Base-by-base conservation (phyloP, 2,113 vertebrate genomes). In the Mormoops blainvillei region DNA sequence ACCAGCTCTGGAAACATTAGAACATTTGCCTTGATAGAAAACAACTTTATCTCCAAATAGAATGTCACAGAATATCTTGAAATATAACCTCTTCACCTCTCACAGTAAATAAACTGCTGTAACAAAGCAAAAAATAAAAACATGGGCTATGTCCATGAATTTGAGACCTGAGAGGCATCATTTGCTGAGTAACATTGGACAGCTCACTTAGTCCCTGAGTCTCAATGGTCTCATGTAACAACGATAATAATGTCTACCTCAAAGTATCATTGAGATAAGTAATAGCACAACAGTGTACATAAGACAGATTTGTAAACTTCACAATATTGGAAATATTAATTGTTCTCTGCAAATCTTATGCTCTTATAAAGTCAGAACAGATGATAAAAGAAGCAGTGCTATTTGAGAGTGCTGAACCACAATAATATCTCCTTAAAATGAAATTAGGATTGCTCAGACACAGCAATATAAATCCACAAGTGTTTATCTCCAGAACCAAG, bases 401-500 rank as follows among this genome's bases (percentile, higher is more conserved):
- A 41, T 89, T 82, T 92, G 63, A 70, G 24, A 94, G 63, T 65
- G 73, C 12, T 65, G 13, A 86, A 80, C 43, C 73, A 73, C 9
- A 85, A 31, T n/a, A 54, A 24, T 71, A 56, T 8, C 26, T 67
- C 45, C 74, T 77, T 31, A 71, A 90, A 94, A 83, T 58, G 33
- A 87, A 96, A 70, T 82, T 31, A 48, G 61, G 58, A 87, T 92
- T 85, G 86, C 68, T 58, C 65, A 83, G 73, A 82, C 33, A 41
- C 3, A 73, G 73, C 28, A 54, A 50, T 28, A 61, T 89, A 82
- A 85, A 94, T 56, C 58, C 28, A 52, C 61, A 87, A 85, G 63
- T 85, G 36, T 91, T 92, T 89, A 88, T 83, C 71, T 85, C 14
- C 63, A 56, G 22, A 89, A 80, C 20, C 54, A 96, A n/a, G 28